A percentile compares a stretch with the other conserved stretches of the same genome.
These are phyloP conservation scores for Alethe diademata DNA, from an alignment of 2,113 vertebrate genomes.

Conservation along the genomic window DNA sequence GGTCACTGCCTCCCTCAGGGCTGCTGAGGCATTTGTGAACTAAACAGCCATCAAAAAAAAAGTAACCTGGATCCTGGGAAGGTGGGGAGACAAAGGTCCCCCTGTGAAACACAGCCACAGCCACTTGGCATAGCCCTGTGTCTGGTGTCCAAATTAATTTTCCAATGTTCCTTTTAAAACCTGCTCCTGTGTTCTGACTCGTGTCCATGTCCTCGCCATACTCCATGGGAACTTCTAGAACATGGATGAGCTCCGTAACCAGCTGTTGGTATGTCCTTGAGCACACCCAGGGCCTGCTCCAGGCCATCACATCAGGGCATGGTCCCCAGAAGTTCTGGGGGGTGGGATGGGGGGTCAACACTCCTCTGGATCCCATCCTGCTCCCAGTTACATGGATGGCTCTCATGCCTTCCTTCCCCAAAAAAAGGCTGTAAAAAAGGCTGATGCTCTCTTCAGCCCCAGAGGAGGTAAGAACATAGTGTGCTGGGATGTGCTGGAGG, in stretches of 20 bases:
- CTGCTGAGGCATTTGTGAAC: not conserved
- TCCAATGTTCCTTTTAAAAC: not conserved
- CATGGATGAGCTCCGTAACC: not conserved
- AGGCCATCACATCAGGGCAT: not conserved
- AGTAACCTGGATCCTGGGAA: not conserved
- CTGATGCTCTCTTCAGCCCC: not conserved
- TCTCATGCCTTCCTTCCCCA: not conserved
- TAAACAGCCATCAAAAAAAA: not conserved
- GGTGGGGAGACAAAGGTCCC: not conserved
- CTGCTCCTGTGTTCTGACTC: not conserved
- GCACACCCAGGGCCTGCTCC: not conserved
- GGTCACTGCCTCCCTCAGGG: not conserved
- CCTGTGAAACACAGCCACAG: not conserved
- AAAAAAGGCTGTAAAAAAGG: not conserved
- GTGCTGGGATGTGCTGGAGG: not conserved
- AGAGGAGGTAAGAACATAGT: not conserved
- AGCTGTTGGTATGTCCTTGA: not conserved
- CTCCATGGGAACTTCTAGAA: not conserved
- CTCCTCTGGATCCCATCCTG: not conserved
- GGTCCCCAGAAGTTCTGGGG: not conserved
- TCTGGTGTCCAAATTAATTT: not conserved
- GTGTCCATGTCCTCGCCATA: not conserved
- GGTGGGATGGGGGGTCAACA: rapidly evolving
- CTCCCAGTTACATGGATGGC: not conserved
- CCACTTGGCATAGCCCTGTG: not conserved